phyloP scores from a whole-genome alignment of 2,113 vertebrate species.

The Aphyosemion australe region DNA sequence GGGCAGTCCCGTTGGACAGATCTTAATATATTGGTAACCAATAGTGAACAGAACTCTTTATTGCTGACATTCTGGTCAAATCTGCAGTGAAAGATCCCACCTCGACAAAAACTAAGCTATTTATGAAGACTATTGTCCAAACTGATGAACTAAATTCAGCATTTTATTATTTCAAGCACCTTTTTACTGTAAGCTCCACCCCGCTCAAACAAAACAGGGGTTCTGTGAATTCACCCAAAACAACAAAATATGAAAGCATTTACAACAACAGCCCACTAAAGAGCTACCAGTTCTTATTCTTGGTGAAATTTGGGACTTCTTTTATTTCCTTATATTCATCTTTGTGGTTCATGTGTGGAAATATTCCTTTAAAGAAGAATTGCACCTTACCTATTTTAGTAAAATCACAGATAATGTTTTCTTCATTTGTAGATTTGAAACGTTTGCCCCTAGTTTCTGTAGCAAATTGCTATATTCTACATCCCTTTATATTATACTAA shows the following conservation, averaged over 20 bases:
- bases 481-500: slow-evolving; percentile 70
- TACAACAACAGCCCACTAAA: slow-evolving; percentile 45
- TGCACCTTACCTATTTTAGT: slow-evolving; percentile 76
- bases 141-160: slow-evolving; percentile 51
- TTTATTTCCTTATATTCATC: slow-evolving; percentile 42
- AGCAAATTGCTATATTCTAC: slow-evolving; percentile 77
- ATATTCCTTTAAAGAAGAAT: slow-evolving; percentile 70
- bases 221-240: slow-evolving; percentile 44
- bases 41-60: slow-evolving; percentile 82
- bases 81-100: slow-evolving; percentile 65
- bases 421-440: slow-evolving; percentile 52
- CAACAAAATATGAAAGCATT: slow-evolving; percentile 48
- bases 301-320: slow-evolving; percentile 32
- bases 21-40: slow-evolving; percentile 86
- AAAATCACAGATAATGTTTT: slow-evolving; percentile 37
- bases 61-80: slow-evolving; percentile 78
- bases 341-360: slow-evolving; percentile 73
- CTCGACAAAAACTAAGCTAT: slow-evolving; percentile 56
- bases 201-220: slow-evolving; percentile 37
- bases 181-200: slow-evolving; percentile 46
- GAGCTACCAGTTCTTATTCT: slow-evolving; percentile 41
- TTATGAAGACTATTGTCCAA: slow-evolving; percentile 64
- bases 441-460: slow-evolving; percentile 63
- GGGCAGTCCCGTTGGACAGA: slow-evolving; percentile 82
- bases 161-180: slow-evolving; percentile 70